Base-by-base conservation (phyloP, 2,113 vertebrate genomes). In the Epinephelus fuscoguttatus region DNA sequence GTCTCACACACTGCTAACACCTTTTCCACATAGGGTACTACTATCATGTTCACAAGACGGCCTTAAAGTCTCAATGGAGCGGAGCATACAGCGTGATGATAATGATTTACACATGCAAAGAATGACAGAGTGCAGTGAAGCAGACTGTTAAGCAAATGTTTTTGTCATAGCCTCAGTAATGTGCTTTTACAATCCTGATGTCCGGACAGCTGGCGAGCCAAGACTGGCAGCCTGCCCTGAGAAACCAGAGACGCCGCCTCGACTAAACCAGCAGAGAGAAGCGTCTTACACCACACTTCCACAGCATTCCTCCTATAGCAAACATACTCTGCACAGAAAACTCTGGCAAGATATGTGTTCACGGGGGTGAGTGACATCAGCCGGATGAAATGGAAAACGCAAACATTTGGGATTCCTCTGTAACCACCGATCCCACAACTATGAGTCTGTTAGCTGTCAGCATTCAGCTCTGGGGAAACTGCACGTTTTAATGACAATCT, bases 161-260 rank as follows among this genome's bases (percentile, higher is more conserved):
- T 89, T 78, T 86, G 62, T 87, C 76, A 40, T 62, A 61, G 75
- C 59, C 71, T 88, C 83, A 50, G 69, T 27, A 75, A 90, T 86
- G 82, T 84, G 84, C 82, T 89, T 86, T 79, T 62, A 73, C 68
- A 82, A 80, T 86, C 74, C 70, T 84, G 81, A 77, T 67, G 86
- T 91, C 81, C 70, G 25, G 71, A 83, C 87, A 91, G 90, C 88
- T 91, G 91, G 80, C 11, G 79, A 85, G 91, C 70, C 60, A 52
- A 80, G 67, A 74, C 84, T 89, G 92, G 88, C 91, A 78, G 76
- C 49, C 70, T 49, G 79, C 88, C 92, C 53, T 57, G 84, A 82
- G 82, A 84, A 92, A 91, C 81, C 79, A 87, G 84, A 89, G 85
- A 75, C 76, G 75, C 84, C 45, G 78, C 69, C 86, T 85, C 45